A percentile compares a stretch with the other conserved stretches of the same genome.
Evolutionary conservation across 37 sponge, comb jelly and placozoan species (phyloP).

Genomic region (Axinella damicornis): DNA sequence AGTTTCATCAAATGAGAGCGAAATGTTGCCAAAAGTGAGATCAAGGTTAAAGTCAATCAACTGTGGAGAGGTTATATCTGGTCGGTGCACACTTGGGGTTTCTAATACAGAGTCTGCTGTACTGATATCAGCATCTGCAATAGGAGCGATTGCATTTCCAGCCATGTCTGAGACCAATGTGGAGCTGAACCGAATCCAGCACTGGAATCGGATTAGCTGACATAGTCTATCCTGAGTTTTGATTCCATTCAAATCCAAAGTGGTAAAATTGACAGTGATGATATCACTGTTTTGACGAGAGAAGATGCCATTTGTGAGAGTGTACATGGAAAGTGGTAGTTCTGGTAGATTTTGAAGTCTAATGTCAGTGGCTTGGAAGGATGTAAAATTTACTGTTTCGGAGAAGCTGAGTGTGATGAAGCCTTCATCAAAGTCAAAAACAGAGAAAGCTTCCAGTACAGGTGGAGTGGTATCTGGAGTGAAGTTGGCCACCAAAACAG

Average conservation of each 20-base stretch:
- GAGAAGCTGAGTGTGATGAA: constrained; percentile 72
- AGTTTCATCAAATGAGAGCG: constrained; percentile 86
- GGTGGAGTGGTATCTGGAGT: constrained; percentile 78
- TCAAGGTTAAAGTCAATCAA: constrained; percentile 67
- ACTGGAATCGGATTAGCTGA: constrained; percentile 4
- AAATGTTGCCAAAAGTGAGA: constrained; percentile 52
- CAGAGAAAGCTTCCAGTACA: constrained; percentile 31
- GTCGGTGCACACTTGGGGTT: constrained; percentile 27
- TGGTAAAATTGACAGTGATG: constrained; percentile 60
- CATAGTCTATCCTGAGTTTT: constrained; percentile 74
- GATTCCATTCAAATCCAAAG: constrained; percentile 72
- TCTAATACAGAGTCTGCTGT: constrained; percentile 1
- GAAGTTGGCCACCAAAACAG: constrained; percentile 27
- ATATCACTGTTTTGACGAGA: constrained; percentile 56
- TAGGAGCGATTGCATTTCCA: constrained; percentile 60
- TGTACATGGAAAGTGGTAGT: background rate
- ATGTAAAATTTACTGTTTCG: constrained; percentile 75
- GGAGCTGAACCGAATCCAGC: constrained; percentile 75
- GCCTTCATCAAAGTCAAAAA: constrained; percentile 76
- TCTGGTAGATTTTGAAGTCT: constrained; percentile 39
- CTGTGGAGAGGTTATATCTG: constrained; percentile 75
- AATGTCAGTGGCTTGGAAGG: constrained; percentile 40
- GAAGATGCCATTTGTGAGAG: constrained; percentile 48
- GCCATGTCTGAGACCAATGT: constrained; percentile 75
- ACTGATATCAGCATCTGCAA: constrained; percentile 21